Conservation (phyloP, 2,888 invertebrate genomes). For the Erpobdella octoculata region DNA sequence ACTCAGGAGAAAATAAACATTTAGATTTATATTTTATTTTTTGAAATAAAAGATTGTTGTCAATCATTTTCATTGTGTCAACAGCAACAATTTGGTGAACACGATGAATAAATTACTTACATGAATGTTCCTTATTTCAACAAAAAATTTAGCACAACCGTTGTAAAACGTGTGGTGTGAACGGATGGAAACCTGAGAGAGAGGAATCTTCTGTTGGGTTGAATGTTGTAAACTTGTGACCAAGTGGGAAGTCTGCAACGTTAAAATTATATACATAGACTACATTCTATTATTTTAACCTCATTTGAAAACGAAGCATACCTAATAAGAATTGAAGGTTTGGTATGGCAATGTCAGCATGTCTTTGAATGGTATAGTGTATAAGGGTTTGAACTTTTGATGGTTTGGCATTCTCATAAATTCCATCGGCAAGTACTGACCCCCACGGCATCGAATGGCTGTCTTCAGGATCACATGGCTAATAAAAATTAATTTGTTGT, state of each 20-base stretch:
- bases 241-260: constrained; percentile 15
- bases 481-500: no score
- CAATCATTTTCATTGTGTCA: no score
- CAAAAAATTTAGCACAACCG: no score
- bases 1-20: no score
- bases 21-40: no score
- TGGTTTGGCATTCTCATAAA: constrained; percentile 34
- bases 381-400: constrained; percentile 57
- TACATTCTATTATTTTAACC: neutral
- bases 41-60: no score
- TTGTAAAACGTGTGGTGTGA: neutral
- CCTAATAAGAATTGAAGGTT: constrained; percentile 56
- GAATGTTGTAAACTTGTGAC: constrained; percentile 19
- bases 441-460: constrained; percentile 62
- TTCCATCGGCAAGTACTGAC: constrained; percentile 58
- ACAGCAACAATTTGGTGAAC: no score
- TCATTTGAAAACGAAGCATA: constrained; percentile 26
- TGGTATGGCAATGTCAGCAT: constrained; percentile 64
- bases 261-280: neutral
- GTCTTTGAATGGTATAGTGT: constrained; percentile 60
- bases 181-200: constrained; percentile 23
- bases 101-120: no score
- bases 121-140: no score
- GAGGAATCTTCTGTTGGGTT: neutral
- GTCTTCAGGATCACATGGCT: constrained; percentile 34